Percentiles rank a stretch among this genome's conserved stretches.
These are phyloP conservation scores for Pangasius mekongensis DNA, from an alignment of 2,797 vertebrate genomes.

Conservation along the genomic window DNA sequence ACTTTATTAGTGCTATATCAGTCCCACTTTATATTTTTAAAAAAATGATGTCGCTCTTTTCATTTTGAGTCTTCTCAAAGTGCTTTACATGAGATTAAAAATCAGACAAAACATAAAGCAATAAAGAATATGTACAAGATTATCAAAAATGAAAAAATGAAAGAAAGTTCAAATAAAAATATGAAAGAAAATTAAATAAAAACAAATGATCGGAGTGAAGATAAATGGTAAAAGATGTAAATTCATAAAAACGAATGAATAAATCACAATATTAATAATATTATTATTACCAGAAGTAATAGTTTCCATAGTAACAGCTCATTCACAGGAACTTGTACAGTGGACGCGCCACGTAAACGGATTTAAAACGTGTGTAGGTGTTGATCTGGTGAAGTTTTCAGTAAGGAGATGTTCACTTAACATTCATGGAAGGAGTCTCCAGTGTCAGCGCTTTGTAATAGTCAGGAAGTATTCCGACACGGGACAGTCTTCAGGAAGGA, in stretches of 20 bases:
- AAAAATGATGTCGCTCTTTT: neutral
- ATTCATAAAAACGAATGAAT: neutral
- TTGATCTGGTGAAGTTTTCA: neutral
- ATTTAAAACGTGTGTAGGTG: too few relatives aligned
- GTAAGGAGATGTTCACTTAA: too few relatives aligned
- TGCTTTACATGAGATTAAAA: neutral
- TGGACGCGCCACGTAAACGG: too few relatives aligned
- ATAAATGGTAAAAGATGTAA: neutral
- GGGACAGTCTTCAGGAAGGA: neutral
- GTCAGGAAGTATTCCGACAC: neutral
- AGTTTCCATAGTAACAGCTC: neutral
- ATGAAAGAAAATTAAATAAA: neutral
- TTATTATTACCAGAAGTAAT: too few relatives aligned
- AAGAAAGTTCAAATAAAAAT: neutral
- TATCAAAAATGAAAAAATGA: neutral
- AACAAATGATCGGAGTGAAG: neutral
- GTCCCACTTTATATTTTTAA: neutral
- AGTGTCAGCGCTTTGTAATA: neutral
- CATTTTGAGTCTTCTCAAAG: neutral
- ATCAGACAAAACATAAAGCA: neutral
- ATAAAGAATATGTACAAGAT: neutral
- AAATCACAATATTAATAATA: neutral
- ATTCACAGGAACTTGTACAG: neutral
- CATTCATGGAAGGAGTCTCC: neutral
- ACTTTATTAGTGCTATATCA: neutral